Conservation (phyloP, 2,888 invertebrate species). For the Pimpla rufipes region DNA sequence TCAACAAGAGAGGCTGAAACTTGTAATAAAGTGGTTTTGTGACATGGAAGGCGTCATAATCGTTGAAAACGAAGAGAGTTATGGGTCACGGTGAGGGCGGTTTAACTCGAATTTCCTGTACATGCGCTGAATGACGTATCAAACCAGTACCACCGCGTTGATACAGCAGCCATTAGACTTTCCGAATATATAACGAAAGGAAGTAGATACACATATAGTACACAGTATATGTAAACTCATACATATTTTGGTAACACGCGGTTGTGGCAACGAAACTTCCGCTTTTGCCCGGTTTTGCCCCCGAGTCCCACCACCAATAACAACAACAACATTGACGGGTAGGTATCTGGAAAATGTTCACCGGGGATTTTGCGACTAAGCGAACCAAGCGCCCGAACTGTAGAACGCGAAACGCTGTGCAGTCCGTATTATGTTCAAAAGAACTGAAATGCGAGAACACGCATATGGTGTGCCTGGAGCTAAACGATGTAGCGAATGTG, state of each 20-base stretch:
- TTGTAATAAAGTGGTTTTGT: neutral
- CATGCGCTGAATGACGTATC: too few species aligned
- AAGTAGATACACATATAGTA: neutral
- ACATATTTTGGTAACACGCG: conserved; percentile 47
- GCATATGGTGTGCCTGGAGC: neutral
- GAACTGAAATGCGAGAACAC: conserved; percentile 2
- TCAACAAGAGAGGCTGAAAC: neutral
- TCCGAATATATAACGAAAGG: conserved; percentile 18
- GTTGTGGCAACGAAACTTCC: conserved; percentile 65
- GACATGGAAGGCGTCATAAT: neutral
- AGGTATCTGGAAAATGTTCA: conserved; percentile 45
- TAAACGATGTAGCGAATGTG: neutral
- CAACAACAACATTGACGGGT: too few species aligned
- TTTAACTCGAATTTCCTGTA: neutral
- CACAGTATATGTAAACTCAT: conserved; percentile 8
- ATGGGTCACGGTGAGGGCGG: neutral
- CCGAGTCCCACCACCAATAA: conserved; percentile 11
- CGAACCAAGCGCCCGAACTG: neutral
- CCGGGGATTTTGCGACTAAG: conserved; percentile 56
- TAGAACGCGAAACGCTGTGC: neutral
- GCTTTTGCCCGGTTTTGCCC: conserved; percentile 41
- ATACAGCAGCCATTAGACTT: conserved; percentile 57
- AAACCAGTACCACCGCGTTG: conserved; percentile 34
- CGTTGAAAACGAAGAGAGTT: neutral
- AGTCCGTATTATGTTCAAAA: neutral